phyloP scores from a whole-genome alignment of 2,113 vertebrate species.

The Ochotona princeps region DNA sequence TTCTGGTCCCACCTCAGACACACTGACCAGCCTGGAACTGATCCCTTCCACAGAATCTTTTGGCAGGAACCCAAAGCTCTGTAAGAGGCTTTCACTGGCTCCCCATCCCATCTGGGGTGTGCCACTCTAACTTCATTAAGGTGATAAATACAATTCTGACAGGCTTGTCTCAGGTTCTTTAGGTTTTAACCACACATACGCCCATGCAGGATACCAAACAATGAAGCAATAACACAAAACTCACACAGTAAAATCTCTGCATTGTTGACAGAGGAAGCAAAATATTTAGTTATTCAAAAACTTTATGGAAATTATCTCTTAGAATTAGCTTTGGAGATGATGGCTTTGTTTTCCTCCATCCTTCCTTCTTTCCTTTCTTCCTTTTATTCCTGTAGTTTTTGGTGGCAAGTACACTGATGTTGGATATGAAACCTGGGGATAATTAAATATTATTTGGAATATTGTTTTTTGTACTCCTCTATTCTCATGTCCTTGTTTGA shows the following conservation, averaged over 20 bases:
- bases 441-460: conserved; percentile 38
- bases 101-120: not conserved
- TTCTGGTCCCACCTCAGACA: conserved; percentile 10
- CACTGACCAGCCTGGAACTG: not conserved
- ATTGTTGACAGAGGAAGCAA: not conserved
- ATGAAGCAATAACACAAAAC: not conserved
- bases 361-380: not conserved
- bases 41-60: conserved; percentile 6
- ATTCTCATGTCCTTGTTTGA: conserved; percentile 10
- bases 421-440: conserved; percentile 10
- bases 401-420: conserved; percentile 18
- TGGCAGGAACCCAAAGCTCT: conserved; percentile 16
- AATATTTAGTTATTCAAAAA: conserved; percentile 42
- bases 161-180: not conserved
- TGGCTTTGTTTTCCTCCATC: accelerated
- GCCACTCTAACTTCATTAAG: not conserved
- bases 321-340: not conserved
- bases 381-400: not conserved
- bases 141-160: not conserved
- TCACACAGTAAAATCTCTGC: not conserved
- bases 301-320: not conserved
- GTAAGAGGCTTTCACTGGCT: not conserved
- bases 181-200: not conserved
- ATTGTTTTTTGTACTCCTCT: not conserved
- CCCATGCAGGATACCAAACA: conserved; percentile 7